Percentiles rank a stretch among this genome's conserved stretches.
phyloP scores from a whole-genome alignment of 2,888 invertebrate genomes.

The Chromoteleia sp. region DNA sequence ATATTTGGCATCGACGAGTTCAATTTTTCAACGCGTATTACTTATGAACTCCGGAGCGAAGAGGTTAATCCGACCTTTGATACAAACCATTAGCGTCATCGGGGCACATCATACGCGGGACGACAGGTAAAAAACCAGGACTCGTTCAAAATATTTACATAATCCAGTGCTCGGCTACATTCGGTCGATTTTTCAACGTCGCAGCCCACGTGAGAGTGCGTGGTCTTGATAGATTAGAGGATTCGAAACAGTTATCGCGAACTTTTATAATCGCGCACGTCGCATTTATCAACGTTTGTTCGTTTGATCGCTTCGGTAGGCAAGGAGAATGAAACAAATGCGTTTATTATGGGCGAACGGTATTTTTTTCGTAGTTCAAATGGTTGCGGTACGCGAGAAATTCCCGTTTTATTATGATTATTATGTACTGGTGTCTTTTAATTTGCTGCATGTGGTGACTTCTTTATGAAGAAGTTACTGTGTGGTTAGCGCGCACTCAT shows the following conservation, averaged over 20 bases:
- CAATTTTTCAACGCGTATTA: slow-evolving; percentile 1
- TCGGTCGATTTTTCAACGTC: slow-evolving; percentile 55
- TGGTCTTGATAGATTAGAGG: slow-evolving; percentile 50
- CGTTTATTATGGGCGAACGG: slow-evolving; percentile 23
- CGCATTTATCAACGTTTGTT: slow-evolving; percentile 30
- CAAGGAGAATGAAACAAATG: slow-evolving; percentile 27
- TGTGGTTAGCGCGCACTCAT: slow-evolving; percentile 49
- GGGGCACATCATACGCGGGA: background rate
- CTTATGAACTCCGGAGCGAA: slow-evolving; percentile 2
- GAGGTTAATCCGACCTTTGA: background rate
- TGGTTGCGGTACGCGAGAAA: slow-evolving; percentile 1
- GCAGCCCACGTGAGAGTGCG: slow-evolving; percentile 16
- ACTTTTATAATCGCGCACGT: slow-evolving; percentile 15
- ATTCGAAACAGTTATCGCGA: slow-evolving; percentile 29
- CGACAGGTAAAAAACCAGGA: background rate
- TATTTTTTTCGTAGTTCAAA: slow-evolving; percentile 7
- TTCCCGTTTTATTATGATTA: slow-evolving; percentile 20
- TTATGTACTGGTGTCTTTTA: slow-evolving; percentile 51
- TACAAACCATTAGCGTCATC: slow-evolving; percentile 7
- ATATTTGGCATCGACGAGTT: no score
- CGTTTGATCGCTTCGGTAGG: slow-evolving; percentile 13
- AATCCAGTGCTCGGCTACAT: slow-evolving; percentile 42
- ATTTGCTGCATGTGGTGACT: slow-evolving; percentile 47
- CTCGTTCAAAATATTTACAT: slow-evolving; percentile 48
- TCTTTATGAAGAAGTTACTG: slow-evolving; percentile 54